Percentiles rank a stretch among this genome's conserved stretches.
phyloP scores from a whole-genome alignment of 2,888 invertebrate species.

The Latrodectus elegans region DNA sequence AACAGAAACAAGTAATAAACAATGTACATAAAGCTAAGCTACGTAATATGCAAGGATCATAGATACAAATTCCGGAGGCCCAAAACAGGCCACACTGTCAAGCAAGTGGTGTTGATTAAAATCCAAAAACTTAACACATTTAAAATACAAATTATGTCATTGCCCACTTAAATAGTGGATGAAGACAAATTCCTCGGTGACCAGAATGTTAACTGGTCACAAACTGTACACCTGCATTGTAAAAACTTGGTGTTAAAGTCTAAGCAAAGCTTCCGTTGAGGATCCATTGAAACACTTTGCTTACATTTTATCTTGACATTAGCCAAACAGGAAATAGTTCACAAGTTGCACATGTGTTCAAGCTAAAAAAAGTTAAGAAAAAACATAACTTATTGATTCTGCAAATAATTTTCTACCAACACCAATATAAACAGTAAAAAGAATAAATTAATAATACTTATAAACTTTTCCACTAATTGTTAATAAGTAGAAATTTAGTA shows the following conservation, averaged over 20 bases:
- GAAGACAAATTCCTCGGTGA: constrained; percentile 38
- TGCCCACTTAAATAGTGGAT: constrained; percentile 34
- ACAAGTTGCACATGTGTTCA: constrained; percentile 58
- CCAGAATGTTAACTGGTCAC: constrained; percentile 47
- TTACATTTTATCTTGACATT: constrained; percentile 63
- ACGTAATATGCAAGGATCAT: constrained; percentile 20
- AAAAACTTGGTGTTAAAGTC: constrained; percentile 45
- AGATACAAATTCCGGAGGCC: constrained; percentile 36
- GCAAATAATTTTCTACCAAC: constrained; percentile 46
- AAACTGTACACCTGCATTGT: constrained; percentile 10
- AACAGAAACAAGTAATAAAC: constrained; percentile 39
- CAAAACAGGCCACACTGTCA: constrained; percentile 41
- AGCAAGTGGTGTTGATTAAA: background rate
- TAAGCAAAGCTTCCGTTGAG: constrained; percentile 44
- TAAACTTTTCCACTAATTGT: too few species aligned
- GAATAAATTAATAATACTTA: background rate
- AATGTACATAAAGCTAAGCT: constrained; percentile 47
- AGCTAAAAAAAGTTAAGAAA: constrained; percentile 66
- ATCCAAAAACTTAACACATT: background rate
- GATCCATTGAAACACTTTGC: constrained; percentile 37
- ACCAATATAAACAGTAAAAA: constrained; percentile 15
- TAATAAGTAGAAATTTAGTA: too few species aligned
- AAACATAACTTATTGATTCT: constrained; percentile 62
- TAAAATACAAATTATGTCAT: background rate
- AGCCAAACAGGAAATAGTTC: constrained; percentile 66